Evolutionary conservation across 1,140 invertebrate species (phyloP), one percentile per base, ranked within the genome.

Genomic region (Bicyclus anynana): DNA sequence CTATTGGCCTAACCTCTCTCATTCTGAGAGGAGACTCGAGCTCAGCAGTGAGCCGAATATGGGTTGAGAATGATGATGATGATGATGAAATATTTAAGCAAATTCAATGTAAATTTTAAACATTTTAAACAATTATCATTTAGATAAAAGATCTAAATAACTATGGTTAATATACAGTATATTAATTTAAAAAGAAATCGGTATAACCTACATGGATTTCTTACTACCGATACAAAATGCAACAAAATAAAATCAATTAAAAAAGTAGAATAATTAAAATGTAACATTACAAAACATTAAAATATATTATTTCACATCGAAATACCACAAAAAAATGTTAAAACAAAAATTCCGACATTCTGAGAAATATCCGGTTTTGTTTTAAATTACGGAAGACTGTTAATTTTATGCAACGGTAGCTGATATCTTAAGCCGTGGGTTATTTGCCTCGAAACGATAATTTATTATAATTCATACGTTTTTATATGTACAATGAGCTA

Each of bases 351-450:
- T 1, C 14, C 16, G 18, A 10, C 48, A 37, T 38, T 21, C 55
- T 35, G 21, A 9, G 35, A 61, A 48, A 48, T 37, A 42, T 42
- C 38, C 13, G 26, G 44, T 62, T 55, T 21, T 26, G 6, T 50
- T 55, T 0, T 38, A 42, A 53, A 65, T 53, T 51, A 40, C 6
- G 12, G 40, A 23, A 40, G 18, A 35, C 29, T 59, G 47, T 59
- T 61, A 59, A 70, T 62, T 59, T 67, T 56, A 67, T 70, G 61
- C 65, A 67, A 67, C 64, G 52, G 61, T 64, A 70, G 62, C 61
- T 37, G 54, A 57, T 17, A 56, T 56, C 56, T 56, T 55, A 44
- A 21, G 26, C 35, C 21, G 58, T 40, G 50, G 21, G 27, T 16
- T 46, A 64, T 42, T 53, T 40, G 21, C 35, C 38, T 29, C 37